Evolutionary conservation across 1,140 invertebrate genomes (phyloP).

Genomic region (Xylocopa sonorina): DNA sequence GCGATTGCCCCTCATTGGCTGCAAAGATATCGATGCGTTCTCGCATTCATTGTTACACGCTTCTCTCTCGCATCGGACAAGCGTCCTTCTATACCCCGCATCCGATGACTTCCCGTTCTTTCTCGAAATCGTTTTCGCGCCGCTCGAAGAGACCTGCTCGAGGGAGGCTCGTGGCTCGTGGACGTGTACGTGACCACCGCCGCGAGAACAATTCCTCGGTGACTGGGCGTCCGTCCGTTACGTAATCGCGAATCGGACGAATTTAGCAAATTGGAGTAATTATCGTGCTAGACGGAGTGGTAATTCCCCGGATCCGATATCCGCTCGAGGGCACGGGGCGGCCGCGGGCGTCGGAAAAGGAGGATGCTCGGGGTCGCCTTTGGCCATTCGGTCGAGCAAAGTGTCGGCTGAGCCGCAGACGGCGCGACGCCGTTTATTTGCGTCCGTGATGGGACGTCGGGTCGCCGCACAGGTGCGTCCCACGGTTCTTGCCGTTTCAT

Average conservation of each 20-base stretch:
- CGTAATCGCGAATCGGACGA: constrained; percentile 9
- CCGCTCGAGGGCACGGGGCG: background rate
- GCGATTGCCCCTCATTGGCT: background rate
- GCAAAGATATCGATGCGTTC: background rate
- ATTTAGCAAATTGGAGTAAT: constrained; percentile 3
- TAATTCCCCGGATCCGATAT: background rate
- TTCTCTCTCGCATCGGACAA: too few species aligned
- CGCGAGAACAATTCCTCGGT: background rate
- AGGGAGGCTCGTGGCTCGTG: background rate
- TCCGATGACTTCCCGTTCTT: too few species aligned
- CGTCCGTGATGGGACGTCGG: constrained; percentile 59
- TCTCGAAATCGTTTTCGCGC: too few species aligned
- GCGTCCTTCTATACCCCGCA: too few species aligned
- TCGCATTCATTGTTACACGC: background rate
- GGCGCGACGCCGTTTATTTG: constrained; percentile 79
- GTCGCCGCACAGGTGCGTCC: constrained; percentile 62
- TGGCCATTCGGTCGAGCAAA: constrained; percentile 39
- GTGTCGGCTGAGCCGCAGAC: constrained; percentile 66
- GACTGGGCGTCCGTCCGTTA: background rate
- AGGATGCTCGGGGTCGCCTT: constrained; percentile 25
- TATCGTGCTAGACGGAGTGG: background rate
- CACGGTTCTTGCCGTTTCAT: constrained; percentile 28
- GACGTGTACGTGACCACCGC: background rate
- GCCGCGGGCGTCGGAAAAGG: background rate
- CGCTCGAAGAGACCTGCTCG: too few species aligned